Base-by-base conservation (phyloP, 2,797 vertebrate genomes). In the Danio tinwini region DNA sequence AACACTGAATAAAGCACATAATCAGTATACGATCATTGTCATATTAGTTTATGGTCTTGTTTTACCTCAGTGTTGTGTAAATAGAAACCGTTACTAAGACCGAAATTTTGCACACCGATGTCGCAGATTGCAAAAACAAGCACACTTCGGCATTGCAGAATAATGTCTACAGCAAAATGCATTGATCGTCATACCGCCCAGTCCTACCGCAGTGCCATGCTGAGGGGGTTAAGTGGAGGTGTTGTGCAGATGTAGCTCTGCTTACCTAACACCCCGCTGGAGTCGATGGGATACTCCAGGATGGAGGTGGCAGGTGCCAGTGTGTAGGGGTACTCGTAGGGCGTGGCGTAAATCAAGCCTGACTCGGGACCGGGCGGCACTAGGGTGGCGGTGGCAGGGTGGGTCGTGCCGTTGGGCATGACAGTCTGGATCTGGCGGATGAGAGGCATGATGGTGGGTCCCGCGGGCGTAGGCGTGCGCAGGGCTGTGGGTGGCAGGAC, bases 361-460 rank as follows among this genome's bases (percentile, higher is more conserved):
- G 95, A 93, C 90, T 97, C 96, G 0, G 96, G 92, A 85, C 91
- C 95, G 44, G 91, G 94, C 74, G 90, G 94, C 85, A 97, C 92
- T 91, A 97, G 92, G 84, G 96, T 94, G 89, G 94, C 94, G 79
- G 95, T 92, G 87, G 93, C 94, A 49, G 95, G 95, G 90, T 96
- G 95, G 90, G 95, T 95, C 78, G 95, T 93, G 88, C 96, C 96
- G 85, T 95, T 96, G 89, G 96, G 96, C 93, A 97, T 93, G 90
- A 96, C 94, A 80, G 96, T 97, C 93, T 97, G 96, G 92, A 97
- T 97, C 91, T 97, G 96, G 92, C 96, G 95, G 92, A 97, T 95
- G 92, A 97, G 94, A 90, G 96, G 96, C 96, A 97, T 97, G 91
- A 97, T 94, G 94, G 96, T 92, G 86, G 96, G 96, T 85, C 96